Evolutionary conservation across 2,888 invertebrate species (phyloP).

Genomic region (Mayetiola destructor): DNA sequence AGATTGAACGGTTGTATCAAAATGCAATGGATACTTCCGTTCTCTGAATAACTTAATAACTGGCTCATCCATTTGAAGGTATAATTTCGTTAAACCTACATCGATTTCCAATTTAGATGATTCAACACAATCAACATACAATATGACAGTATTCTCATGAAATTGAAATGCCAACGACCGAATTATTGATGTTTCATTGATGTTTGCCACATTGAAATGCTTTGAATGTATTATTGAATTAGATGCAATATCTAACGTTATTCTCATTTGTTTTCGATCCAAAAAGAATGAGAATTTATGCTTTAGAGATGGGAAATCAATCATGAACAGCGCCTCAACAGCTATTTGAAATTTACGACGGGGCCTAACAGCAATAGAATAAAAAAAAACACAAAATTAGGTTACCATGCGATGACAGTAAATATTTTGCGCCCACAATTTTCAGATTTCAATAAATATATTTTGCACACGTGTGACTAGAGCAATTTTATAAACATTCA

Average conservation of each 20-base stretch:
- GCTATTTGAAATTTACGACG: slow-evolving; percentile 34
- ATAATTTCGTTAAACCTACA: slow-evolving; percentile 31
- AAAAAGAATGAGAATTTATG: slow-evolving; percentile 36
- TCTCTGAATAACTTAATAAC: slow-evolving; percentile 35
- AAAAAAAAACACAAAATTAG: not conserved
- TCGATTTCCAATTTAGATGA: slow-evolving; percentile 32
- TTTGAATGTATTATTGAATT: slow-evolving; percentile 31
- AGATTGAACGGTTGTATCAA: slow-evolving; percentile 32
- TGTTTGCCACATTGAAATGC: slow-evolving; percentile 32
- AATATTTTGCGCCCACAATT: no score
- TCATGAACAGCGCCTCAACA: slow-evolving; percentile 36
- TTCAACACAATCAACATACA: slow-evolving; percentile 33
- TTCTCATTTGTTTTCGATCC: slow-evolving; percentile 33
- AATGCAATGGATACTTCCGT: slow-evolving; percentile 34
- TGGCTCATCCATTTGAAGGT: slow-evolving; percentile 36
- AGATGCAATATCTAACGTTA: slow-evolving; percentile 32
- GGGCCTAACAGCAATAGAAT: slow-evolving; percentile 25
- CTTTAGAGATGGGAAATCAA: slow-evolving; percentile 34
- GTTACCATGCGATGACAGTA: not conserved
- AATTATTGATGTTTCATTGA: slow-evolving; percentile 35
- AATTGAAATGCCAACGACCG: slow-evolving; percentile 33
- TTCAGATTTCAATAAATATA: no score
- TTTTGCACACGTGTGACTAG: no score
- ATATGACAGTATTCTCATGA: slow-evolving; percentile 29
- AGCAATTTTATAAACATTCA: no score